Base-by-base conservation (phyloP, 2,888 invertebrate genomes). In the Drosophila atripex region DNA sequence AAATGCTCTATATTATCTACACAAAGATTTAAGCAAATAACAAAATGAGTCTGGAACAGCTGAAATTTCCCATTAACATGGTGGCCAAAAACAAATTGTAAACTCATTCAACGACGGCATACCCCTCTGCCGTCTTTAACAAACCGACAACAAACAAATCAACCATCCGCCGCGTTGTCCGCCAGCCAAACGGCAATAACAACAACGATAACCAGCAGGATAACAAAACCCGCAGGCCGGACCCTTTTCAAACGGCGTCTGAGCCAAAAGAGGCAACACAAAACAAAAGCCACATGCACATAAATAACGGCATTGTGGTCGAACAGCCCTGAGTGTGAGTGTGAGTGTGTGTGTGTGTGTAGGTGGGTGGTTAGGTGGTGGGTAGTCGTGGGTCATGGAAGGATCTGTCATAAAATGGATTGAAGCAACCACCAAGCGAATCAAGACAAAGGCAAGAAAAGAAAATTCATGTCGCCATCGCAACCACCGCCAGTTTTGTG, bases 251-350 rank as follows among this genome's bases (percentile, higher is more conserved):
- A 85, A 74, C 56, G 65, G 64, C 61, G 54, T 14, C 55, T 53
- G 61, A 35, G 16, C 39, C 12, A 43, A 46, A 71, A 60, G 47
- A 35, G 55, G 74, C 79, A 73, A 74, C 28, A 46, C 72, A 75
- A 86, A 78, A 80, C 80, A 82, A 78, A 83, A 73, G 71, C 76
- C 71, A 72, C 75, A 84, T 70, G 73, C 71, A 80, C 85, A 84
- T 83, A 82, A 80, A 82, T 86, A 82, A 82, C 59, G 59, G 69
- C 63, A 76, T 78, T 84, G 87, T 74, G 82, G 85, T 74, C 52
- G 65, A 51, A 54, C 58, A 35, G 35, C 35, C 12, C 35, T 5
- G 28, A n/a, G 35, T 35, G 35, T 35, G 35, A 7, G 35, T 5
- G n/a, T 12, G 32, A n/a, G n/a, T n/a, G 28, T 35, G 35, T 35